Percentiles rank a stretch among this genome's conserved stretches.
These are phyloP conservation scores for Cebus imitator DNA, from an alignment of 2,113 vertebrate genomes.

Conservation along the genomic window DNA sequence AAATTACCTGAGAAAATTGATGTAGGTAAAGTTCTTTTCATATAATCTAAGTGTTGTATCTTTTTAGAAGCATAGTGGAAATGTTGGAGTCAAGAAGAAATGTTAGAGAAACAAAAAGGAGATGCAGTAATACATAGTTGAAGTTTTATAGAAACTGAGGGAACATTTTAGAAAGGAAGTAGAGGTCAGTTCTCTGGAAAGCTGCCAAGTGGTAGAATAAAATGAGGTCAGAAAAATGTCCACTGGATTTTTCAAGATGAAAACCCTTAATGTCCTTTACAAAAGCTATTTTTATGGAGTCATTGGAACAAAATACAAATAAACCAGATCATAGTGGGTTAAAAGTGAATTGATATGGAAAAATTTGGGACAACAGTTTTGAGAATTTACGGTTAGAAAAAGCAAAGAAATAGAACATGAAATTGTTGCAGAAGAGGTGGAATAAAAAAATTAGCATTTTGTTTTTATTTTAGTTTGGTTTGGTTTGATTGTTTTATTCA, in stretches of 20 bases:
- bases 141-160: neutral
- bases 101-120: neutral
- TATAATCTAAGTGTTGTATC: neutral
- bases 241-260: neutral
- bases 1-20: neutral
- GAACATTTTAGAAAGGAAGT: neutral
- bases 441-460: neutral
- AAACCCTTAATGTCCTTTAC: neutral
- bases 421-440: neutral
- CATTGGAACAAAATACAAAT: neutral
- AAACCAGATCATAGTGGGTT: neutral
- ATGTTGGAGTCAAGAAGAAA: neutral
- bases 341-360: neutral
- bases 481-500: neutral
- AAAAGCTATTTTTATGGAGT: neutral
- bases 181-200: neutral
- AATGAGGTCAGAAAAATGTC: neutral
- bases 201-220: neutral
- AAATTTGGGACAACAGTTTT: neutral
- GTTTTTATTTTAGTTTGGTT: neutral
- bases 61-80: neutral
- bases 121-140: neutral
- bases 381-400: neutral
- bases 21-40: neutral
- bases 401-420: neutral